Evolutionary conservation across 2,888 invertebrate species (phyloP).

Genomic region (Boloria euphrosyne): DNA sequence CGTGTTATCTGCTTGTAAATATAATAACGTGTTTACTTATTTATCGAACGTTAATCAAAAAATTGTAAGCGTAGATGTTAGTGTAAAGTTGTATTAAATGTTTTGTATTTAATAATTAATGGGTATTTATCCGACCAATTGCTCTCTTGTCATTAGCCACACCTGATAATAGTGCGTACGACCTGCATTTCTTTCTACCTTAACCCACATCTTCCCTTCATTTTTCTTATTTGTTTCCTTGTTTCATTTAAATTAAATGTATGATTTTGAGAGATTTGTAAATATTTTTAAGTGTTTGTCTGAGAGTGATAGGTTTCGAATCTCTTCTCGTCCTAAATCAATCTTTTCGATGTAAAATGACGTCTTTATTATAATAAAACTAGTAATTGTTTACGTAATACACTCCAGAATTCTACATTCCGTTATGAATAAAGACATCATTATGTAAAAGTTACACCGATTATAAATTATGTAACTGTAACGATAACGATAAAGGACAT

Average conservation of each 20-base stretch:
- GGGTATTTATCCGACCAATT: slow-evolving; percentile 77
- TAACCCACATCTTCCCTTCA: slow-evolving; percentile 50
- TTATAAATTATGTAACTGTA: slow-evolving; percentile 20
- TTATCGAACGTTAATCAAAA: slow-evolving; percentile 76
- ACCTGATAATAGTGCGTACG: slow-evolving; percentile 53
- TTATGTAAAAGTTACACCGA: slow-evolving; percentile 21
- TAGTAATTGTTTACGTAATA: slow-evolving; percentile 10
- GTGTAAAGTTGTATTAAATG: slow-evolving; percentile 81
- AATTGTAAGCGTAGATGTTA: slow-evolving; percentile 79
- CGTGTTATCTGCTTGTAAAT: slow-evolving; percentile 81
- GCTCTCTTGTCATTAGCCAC: slow-evolving; percentile 79
- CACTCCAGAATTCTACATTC: slow-evolving; percentile 19
- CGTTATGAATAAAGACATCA: slow-evolving; percentile 33
- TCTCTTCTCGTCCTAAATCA: slow-evolving; percentile 69
- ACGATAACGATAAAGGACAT: slow-evolving; percentile 52
- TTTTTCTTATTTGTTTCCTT: slow-evolving; percentile 48
- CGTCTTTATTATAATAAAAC: slow-evolving; percentile 36
- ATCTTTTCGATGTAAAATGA: slow-evolving; percentile 53
- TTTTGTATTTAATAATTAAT: slow-evolving; percentile 80
- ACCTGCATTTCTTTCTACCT: slow-evolving; percentile 63
- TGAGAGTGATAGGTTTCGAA: slow-evolving; percentile 79
- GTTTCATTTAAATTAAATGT: slow-evolving; percentile 60
- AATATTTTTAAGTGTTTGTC: slow-evolving; percentile 79
- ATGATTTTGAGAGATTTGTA: slow-evolving; percentile 78
- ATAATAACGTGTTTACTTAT: slow-evolving; percentile 80